Percentiles rank a stretch among this genome's conserved stretches.
phyloP scores from a whole-genome alignment of 2,888 invertebrate genomes.

The Neria commutata region DNA sequence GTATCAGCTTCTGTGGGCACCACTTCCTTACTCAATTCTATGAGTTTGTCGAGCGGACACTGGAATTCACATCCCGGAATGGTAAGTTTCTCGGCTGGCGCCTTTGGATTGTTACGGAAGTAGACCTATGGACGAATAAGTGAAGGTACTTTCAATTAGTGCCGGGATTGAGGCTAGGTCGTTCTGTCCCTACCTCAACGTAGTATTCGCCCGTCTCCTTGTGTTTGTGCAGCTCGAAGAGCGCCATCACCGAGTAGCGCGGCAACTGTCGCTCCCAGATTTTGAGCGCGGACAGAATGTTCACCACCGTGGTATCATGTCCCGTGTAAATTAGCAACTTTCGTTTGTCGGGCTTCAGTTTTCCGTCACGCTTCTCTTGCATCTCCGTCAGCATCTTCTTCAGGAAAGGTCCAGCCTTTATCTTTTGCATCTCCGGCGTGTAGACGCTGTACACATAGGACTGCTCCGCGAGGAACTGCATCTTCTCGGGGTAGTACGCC shows the following conservation, averaged over 20 bases:
- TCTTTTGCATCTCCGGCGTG: constrained; percentile 66
- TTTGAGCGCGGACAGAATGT: constrained; percentile 69
- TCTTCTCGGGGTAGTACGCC: constrained; percentile 66
- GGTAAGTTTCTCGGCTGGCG: constrained; percentile 64
- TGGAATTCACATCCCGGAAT: constrained; percentile 70
- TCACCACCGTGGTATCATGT: constrained; percentile 76
- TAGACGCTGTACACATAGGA: constrained; percentile 68
- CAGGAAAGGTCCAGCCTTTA: constrained; percentile 70
- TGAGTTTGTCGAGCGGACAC: constrained; percentile 68
- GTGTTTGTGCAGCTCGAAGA: constrained; percentile 70
- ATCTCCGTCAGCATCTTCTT: constrained; percentile 70
- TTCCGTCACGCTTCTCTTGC: constrained; percentile 63
- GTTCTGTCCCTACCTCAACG: constrained; percentile 45
- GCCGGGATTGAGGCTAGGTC: neutral
- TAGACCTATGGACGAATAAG: constrained; percentile 42
- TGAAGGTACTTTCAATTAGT: constrained; percentile 1
- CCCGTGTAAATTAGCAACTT: constrained; percentile 73
- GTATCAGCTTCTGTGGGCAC: constrained; percentile 64
- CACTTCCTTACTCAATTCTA: constrained; percentile 63
- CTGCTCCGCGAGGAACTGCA: constrained; percentile 65
- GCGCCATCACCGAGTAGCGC: constrained; percentile 68
- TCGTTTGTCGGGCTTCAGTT: constrained; percentile 60
- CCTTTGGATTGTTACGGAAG: constrained; percentile 65
- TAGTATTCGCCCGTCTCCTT: constrained; percentile 62
- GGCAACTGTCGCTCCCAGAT: constrained; percentile 73